A percentile compares a stretch with the other conserved stretches of the same genome.
These are phyloP conservation scores for Microplitis manilae DNA, from an alignment of 2,888 invertebrate species.

Conservation along the genomic window DNA sequence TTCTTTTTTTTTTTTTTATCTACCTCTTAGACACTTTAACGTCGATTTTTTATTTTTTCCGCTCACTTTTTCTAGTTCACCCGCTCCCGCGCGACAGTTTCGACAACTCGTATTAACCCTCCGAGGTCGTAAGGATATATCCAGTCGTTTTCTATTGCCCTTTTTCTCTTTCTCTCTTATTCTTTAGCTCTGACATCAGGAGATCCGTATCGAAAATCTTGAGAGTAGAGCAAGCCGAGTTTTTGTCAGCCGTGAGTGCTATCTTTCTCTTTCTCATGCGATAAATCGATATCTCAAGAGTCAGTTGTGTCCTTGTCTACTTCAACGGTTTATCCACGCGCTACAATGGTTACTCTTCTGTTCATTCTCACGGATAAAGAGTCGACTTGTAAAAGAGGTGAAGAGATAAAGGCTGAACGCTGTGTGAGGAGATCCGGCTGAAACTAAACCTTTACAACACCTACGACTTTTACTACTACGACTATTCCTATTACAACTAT, in stretches of 20 bases:
- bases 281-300: constrained; percentile 23
- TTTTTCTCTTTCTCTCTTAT: constrained; percentile 26
- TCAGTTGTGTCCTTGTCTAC: background rate
- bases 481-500: background rate
- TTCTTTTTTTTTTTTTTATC: constrained; percentile 15
- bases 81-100: constrained; percentile 27
- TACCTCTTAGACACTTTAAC: constrained; percentile 5
- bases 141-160: background rate
- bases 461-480: background rate
- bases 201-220: constrained; percentile 24
- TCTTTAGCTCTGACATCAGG: background rate
- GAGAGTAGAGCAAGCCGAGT: constrained; percentile 23
- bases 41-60: constrained; percentile 11
- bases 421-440: background rate
- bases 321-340: background rate
- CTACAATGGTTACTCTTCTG: constrained; percentile 5
- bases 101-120: constrained; percentile 46
- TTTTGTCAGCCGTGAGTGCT: constrained; percentile 26
- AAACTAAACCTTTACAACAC: background rate
- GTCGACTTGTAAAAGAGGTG: constrained; percentile 1
- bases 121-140: constrained; percentile 22
- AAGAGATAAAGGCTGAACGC: constrained; percentile 1
- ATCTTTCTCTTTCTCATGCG: background rate
- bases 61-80: constrained; percentile 7
- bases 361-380: constrained; percentile 1